Percentiles rank a stretch among this genome's conserved stretches.
These are phyloP conservation scores for Chelonus insularis DNA, from an alignment of 1,140 invertebrate species.

Conservation along the genomic window DNA sequence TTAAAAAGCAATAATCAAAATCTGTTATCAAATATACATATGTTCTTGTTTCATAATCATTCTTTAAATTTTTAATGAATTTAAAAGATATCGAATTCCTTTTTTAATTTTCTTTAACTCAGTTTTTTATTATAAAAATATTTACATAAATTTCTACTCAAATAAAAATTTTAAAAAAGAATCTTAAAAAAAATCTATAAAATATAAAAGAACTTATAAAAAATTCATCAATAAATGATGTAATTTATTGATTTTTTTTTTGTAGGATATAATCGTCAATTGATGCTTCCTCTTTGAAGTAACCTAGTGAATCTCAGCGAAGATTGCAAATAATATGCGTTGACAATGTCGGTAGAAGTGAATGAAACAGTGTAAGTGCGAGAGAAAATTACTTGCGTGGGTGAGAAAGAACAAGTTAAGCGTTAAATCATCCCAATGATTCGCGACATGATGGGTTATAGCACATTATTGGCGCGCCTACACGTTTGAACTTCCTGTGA, in stretches of 20 bases:
- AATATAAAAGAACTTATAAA: too few species aligned
- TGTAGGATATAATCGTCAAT: not conserved
- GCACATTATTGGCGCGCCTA: constrained; percentile 40
- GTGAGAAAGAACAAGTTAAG: constrained; percentile 38
- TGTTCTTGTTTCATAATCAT: too few species aligned
- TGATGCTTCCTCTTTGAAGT: not conserved
- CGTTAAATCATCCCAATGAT: constrained; percentile 45
- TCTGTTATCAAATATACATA: too few species aligned
- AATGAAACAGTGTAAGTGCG: constrained; percentile 15
- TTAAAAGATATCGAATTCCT: too few species aligned
- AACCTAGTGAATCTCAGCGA: constrained; percentile 11
- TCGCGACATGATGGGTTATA: constrained; percentile 34
- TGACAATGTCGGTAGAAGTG: constrained; percentile 11
- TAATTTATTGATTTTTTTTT: not conserved
- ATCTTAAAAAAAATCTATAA: too few species aligned
- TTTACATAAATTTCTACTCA: too few species aligned
- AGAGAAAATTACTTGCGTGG: constrained; percentile 45
- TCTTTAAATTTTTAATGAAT: too few species aligned
- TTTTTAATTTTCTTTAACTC: too few species aligned
- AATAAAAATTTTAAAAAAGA: too few species aligned
- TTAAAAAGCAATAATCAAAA: too few species aligned
- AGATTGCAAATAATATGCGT: constrained; percentile 38
- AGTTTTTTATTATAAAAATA: too few species aligned
- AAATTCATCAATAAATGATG: too few species aligned
- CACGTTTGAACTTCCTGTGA: constrained; percentile 35